Conservation (phyloP, 1,140 invertebrate genomes). For the Probaryconus sp. region DNA sequence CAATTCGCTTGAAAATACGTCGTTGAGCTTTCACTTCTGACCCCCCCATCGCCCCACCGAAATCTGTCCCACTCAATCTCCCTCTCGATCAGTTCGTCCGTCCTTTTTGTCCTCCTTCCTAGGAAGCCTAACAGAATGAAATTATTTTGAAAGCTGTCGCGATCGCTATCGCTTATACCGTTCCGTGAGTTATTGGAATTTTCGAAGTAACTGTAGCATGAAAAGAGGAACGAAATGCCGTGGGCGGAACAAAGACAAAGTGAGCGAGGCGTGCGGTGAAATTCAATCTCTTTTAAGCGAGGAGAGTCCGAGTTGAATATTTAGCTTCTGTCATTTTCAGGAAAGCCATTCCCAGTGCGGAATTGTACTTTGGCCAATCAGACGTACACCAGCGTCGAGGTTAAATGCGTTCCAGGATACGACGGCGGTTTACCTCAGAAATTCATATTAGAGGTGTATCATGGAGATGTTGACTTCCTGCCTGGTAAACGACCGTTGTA, state of each 20-base stretch:
- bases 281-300: constrained; percentile 13
- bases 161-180: constrained; percentile 59
- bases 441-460: constrained; percentile 88
- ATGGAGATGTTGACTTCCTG: constrained; percentile 77
- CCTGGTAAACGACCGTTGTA: constrained; percentile 77
- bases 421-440: constrained; percentile 91
- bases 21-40: background rate
- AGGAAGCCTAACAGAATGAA: constrained; percentile 54
- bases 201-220: constrained; percentile 8
- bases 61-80: no score
- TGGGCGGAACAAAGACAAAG: constrained; percentile 17
- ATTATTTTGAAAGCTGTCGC: constrained; percentile 64
- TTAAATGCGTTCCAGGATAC: constrained; percentile 86
- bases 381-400: constrained; percentile 85
- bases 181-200: constrained; percentile 20
- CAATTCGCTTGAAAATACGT: constrained; percentile 39
- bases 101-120: constrained; percentile 11
- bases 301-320: constrained; percentile 8
- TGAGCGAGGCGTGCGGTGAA: constrained; percentile 6
- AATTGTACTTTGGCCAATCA: constrained; percentile 86
- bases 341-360: constrained; percentile 85
- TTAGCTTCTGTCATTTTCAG: constrained; percentile 74
- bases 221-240: constrained; percentile 12
- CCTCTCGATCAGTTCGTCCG: background rate
- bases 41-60: background rate